phyloP scores from a whole-genome alignment of 1,140 invertebrate genomes.

The Conus ventricosus region DNA sequence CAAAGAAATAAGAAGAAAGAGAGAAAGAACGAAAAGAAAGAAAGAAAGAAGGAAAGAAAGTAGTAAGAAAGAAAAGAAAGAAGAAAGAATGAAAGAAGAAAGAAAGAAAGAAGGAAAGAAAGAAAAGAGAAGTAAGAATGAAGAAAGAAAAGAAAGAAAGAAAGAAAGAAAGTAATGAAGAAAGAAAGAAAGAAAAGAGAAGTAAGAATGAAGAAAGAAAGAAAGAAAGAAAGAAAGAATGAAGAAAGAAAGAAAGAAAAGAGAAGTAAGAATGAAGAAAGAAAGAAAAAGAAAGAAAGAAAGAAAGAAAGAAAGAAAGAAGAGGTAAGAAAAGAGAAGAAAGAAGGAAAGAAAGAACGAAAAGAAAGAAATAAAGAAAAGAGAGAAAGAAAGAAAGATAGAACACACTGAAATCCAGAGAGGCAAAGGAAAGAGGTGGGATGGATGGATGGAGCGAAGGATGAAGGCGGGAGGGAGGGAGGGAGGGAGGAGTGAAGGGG shows the following conservation, averaged over 20 bases:
- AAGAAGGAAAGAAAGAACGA: not conserved
- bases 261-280: not conserved
- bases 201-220: too few relatives aligned
- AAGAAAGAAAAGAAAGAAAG: not conserved
- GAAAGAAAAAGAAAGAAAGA: not conserved
- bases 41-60: not conserved
- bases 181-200: not conserved
- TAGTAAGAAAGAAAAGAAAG: too few relatives aligned
- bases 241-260: too few relatives aligned
- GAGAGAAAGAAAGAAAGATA: not conserved
- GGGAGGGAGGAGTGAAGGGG: not conserved
- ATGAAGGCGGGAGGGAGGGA: not conserved
- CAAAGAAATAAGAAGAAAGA: too few relatives aligned
- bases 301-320: not conserved
- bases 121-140: not conserved
- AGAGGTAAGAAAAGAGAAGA: not conserved
- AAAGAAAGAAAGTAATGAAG: not conserved
- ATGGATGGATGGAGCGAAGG: too few relatives aligned
- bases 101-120: not conserved
- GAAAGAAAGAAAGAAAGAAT: too few relatives aligned
- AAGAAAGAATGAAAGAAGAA: not conserved
- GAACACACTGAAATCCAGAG: not conserved
- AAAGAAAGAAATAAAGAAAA: not conserved
- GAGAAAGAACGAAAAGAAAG: not conserved
- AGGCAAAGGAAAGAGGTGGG: not conserved